Evolutionary conservation across 2,888 invertebrate genomes (phyloP), one percentile per base, ranked within the genome.

Genomic region (Lasius platythorax): DNA sequence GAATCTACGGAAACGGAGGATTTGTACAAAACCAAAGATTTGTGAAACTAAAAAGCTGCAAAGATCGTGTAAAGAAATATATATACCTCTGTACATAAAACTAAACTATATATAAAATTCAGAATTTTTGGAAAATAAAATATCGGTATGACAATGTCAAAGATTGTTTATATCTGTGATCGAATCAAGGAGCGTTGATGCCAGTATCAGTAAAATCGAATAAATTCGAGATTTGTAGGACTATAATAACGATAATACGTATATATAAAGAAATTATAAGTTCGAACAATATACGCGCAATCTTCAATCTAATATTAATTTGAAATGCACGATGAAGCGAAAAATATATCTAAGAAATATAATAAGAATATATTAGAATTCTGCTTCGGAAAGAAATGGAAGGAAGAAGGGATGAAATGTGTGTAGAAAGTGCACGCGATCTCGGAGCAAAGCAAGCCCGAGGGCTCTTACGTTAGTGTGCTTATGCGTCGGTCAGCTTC

Each of bases 401-500:
- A 2, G 18, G 43, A 56, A 43, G 28, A 72, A 61, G 23, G 58
- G 43, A 23, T 37, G 46, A 63, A 70, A 50, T 6, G 46, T 30
- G 12, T 28, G 28, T 67, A 78, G 78, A 67, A 78, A 67, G 67
- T 63, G 61, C 72, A 12, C 46, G 37, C 37, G 8, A 37, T 18
- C n/a, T 40, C 30, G 33, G n/a, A 74, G 56, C 15, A 28, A 12
- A 46, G 46, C 28, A 46, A 37, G 37, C 43, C 43, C 43, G 58
- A 23, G 56, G 12, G n/a, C 50, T n/a, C 53, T 81, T 81, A 72
- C 79, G 43, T 66, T 76, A 50, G 23, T 46, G 68, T 23, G 23
- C 78, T 68, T 58, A 23, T 33, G 61, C 70, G 61, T 67, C 53
- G 53, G 11, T 46, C 33, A 72, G 46, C 58, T 68, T 78, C 78